phyloP scores from a whole-genome alignment of 2,797 vertebrate species.

The Garrulus glandarius region DNA sequence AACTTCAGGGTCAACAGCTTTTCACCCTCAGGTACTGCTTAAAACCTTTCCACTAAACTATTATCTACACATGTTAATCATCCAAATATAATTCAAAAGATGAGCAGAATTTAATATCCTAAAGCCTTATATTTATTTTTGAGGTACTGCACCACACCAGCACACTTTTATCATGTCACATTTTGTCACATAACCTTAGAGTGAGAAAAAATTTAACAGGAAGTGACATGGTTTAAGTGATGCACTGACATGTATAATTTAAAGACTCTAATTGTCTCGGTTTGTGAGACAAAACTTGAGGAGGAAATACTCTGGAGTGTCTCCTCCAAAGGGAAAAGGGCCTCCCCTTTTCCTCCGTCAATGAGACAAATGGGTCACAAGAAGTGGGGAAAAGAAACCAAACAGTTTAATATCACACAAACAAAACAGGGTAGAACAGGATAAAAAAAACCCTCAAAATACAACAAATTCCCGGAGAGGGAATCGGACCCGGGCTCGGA shows the following conservation, averaged over 20 bases:
- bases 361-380: too few species aligned
- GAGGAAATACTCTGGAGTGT: too few species aligned
- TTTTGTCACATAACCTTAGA: constrained; percentile 49
- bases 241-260: constrained; percentile 66
- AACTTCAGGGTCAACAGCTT: neutral
- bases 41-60: neutral
- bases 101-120: neutral
- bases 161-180: constrained; percentile 39
- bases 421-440: too few species aligned
- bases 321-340: too few species aligned
- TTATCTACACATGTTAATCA: neutral
- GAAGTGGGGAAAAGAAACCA: too few species aligned
- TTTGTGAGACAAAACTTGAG: too few species aligned
- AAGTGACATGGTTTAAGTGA: constrained; percentile 58
- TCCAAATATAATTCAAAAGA: constrained; percentile 6
- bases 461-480: too few species aligned
- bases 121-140: constrained; percentile 57
- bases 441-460: too few species aligned
- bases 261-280: constrained; percentile 16
- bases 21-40: neutral
- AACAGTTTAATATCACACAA: too few species aligned
- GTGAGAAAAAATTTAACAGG: constrained; percentile 57
- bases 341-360: too few species aligned
- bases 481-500: too few species aligned
- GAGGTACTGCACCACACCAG: neutral